Percentiles rank a stretch among this genome's conserved stretches.
Evolutionary conservation across 1,140 invertebrate species (phyloP).

Genomic region (Alviniconcha marisindica): DNA sequence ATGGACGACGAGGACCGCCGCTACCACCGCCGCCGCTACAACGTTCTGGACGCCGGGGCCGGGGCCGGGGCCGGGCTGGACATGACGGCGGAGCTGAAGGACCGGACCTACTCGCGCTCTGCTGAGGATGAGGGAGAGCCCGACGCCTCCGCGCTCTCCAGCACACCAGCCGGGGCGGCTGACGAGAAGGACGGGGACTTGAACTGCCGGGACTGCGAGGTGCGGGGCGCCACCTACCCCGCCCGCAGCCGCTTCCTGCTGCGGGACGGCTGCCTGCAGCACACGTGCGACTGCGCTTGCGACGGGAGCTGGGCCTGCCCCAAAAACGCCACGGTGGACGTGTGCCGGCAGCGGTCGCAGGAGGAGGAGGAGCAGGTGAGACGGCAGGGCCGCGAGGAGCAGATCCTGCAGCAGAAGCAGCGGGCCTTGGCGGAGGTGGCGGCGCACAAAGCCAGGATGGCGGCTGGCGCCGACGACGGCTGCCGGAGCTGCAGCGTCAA

Average conservation of each 20-base stretch:
- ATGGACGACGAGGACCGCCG: no score
- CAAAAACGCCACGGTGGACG: conserved; percentile 35
- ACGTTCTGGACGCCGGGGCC: neutral
- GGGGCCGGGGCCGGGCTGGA: conserved; percentile 2
- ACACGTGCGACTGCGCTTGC: conserved; percentile 51
- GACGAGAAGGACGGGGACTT: neutral
- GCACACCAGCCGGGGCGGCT: no score
- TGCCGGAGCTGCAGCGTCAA: conserved; percentile 49
- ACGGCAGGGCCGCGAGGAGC: neutral
- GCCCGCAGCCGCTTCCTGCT: conserved; percentile 42
- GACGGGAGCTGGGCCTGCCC: conserved; percentile 50
- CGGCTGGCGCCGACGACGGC: neutral
- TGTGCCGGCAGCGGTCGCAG: conserved; percentile 29
- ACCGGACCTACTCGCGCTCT: neutral
- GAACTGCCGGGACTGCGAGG: conserved; percentile 42
- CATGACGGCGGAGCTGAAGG: neutral
- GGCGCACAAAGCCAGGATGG: conserved; percentile 25
- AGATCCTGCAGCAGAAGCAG: conserved; percentile 5
- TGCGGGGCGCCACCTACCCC: conserved; percentile 41
- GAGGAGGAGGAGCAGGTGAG: neutral
- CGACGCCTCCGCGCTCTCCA: neutral
- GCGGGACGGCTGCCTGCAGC: conserved; percentile 45
- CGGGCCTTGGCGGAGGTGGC: conserved; percentile 17
- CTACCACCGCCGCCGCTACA: no score
- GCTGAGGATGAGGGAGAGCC: neutral